These are phyloP conservation scores for Oreochromis tanganicae DNA, from an alignment of 2,113 vertebrate genomes.

Conservation along the genomic window DNA sequence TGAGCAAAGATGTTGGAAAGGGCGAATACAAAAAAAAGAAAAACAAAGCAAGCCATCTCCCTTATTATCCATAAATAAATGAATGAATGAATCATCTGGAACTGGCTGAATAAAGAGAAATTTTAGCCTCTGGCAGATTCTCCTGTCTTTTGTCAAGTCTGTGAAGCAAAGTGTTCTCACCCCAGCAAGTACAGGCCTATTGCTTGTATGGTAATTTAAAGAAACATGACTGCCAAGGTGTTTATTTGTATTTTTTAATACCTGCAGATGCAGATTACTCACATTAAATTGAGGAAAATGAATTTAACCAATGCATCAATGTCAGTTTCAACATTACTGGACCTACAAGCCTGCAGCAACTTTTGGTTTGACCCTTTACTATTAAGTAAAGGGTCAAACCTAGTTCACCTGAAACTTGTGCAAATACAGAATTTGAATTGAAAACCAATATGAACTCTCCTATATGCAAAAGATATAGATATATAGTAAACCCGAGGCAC, in stretches of 20 bases:
- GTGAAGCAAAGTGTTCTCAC: neutral
- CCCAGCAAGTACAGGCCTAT: neutral
- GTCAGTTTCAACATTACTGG: neutral
- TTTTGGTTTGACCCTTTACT: neutral
- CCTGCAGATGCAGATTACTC: neutral
- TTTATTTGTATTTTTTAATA: neutral
- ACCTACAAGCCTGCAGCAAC: neutral
- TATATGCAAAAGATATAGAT: neutral
- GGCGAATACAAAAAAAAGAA: neutral
- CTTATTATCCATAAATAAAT: neutral
- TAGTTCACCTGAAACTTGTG: neutral
- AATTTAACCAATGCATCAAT: neutral
- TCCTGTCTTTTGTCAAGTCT: neutral
- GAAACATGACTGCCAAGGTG: neutral
- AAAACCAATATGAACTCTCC: neutral
- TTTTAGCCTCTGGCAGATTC: neutral
- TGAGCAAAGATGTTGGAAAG: neutral
- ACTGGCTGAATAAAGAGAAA: neutral
- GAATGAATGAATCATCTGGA: neutral
- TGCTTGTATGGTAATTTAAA: neutral
- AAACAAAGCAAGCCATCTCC: neutral
- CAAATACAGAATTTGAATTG: neutral
- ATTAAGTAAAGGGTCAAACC: neutral
- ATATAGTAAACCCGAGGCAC: neutral
- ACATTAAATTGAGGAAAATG: neutral